Percentiles rank a stretch among this genome's conserved stretches.
These are phyloP conservation scores for Dendrolimus punctatus DNA, from an alignment of 1,140 invertebrate species.

Conservation along the genomic window DNA sequence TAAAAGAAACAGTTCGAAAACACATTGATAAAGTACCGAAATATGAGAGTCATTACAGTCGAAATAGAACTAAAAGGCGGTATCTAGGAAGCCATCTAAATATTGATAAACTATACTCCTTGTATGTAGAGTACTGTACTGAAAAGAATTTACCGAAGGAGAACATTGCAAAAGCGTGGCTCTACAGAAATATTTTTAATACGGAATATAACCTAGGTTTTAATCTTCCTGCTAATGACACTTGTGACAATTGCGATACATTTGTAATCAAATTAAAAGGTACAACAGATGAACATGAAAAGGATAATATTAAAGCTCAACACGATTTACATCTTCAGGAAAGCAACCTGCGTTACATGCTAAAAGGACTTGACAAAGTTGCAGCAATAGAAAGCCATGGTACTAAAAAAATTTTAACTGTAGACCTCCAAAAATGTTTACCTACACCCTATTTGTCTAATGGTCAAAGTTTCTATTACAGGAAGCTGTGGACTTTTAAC, in stretches of 20 bases:
- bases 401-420: constrained; percentile 12
- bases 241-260: constrained; percentile 12
- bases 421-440: constrained; percentile 14
- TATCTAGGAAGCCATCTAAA: too few relatives aligned
- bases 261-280: constrained; percentile 10
- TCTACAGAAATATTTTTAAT: constrained; percentile 15
- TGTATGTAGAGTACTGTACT: constrained; percentile 12
- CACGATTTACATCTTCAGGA: constrained; percentile 11
- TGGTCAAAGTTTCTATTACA: constrained; percentile 6
- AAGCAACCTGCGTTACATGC: constrained; percentile 5
- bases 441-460: constrained; percentile 10
- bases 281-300: constrained; percentile 9
- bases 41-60: too few relatives aligned
- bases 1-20: too few relatives aligned
- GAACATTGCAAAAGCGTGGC: constrained; percentile 12
- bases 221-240: constrained; percentile 12
- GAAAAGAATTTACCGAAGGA: constrained; percentile 11
- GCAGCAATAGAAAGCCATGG: constrained; percentile 7
- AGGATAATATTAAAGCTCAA: constrained; percentile 10
- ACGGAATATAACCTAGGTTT: constrained; percentile 13
- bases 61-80: too few relatives aligned
- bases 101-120: constrained; percentile 6
- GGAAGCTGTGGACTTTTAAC: constrained; percentile 13
- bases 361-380: constrained; percentile 10
- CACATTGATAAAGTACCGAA: too few relatives aligned